Evolutionary conservation across 37 sponge, comb jelly and placozoan species (phyloP).

Genomic region (Ephydatia muelleri): DNA sequence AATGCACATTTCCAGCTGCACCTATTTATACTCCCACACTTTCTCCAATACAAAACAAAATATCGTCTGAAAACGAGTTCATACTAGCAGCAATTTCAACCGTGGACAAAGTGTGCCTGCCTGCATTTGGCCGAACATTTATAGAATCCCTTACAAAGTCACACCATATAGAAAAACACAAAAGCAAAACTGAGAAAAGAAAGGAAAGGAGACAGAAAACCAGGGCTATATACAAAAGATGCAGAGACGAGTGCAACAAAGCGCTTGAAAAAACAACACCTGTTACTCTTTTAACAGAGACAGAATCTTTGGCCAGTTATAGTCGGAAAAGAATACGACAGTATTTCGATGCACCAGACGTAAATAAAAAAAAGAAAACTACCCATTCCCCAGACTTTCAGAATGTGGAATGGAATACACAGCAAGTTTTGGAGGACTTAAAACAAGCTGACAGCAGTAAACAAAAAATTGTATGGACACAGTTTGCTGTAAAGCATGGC

Average conservation of each 20-base stretch:
- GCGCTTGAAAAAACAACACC: neutral
- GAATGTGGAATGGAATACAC: too few species aligned
- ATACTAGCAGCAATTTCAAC: neutral
- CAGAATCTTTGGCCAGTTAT: too few species aligned
- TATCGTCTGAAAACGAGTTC: neutral
- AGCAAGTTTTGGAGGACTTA: neutral
- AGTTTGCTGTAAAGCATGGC: neutral
- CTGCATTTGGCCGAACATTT: neutral
- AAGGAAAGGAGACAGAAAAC: neutral
- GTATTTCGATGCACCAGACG: neutral
- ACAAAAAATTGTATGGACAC: slow-evolving; percentile 23
- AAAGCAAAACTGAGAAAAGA: neutral
- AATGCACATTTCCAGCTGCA: slow-evolving; percentile 2
- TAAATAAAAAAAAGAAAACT: neutral
- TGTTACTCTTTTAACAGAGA: too few species aligned
- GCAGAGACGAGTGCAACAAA: neutral
- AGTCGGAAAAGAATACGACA: too few species aligned
- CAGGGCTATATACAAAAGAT: neutral
- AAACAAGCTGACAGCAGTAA: neutral
- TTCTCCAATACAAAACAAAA: neutral
- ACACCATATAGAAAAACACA: neutral
- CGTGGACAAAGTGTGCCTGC: neutral
- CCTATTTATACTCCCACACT: neutral
- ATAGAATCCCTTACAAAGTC: neutral
- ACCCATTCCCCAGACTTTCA: too few species aligned